Conservation (phyloP, 2,797 vertebrate genomes). For the Lates japonicus region DNA sequence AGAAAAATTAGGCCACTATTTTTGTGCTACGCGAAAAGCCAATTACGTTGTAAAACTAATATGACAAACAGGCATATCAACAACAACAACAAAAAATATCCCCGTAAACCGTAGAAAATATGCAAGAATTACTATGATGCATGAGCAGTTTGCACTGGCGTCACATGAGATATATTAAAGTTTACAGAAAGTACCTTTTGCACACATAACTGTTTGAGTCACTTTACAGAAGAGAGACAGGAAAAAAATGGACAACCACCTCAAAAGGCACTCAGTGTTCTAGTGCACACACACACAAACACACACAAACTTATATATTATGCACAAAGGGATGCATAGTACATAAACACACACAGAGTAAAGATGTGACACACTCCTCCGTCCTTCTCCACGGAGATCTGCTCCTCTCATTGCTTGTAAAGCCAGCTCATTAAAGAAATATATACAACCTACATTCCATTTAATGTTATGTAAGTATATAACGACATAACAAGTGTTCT, state of each 20-base stretch:
- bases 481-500: constrained; percentile 23
- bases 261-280: neutral
- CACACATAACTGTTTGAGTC: neutral
- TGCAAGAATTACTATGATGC: neutral
- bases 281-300: neutral
- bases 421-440: constrained; percentile 61
- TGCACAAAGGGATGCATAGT: neutral
- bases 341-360: neutral
- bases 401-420: neutral
- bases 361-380: neutral
- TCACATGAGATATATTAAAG: neutral
- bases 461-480: constrained; percentile 19
- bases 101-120: neutral
- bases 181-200: neutral
- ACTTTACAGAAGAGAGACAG: neutral
- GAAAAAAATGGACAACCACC: neutral
- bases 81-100: neutral
- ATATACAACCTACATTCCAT: constrained; percentile 45
- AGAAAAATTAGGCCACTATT: neutral
- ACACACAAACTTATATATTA: neutral
- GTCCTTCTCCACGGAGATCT: constrained; percentile 23
- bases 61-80: neutral
- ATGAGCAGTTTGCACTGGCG: neutral
- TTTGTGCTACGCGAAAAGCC: neutral
- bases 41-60: neutral